Evolutionary conservation across 1,140 invertebrate genomes (phyloP), one percentile per base, ranked within the genome.

Genomic region (Drosophila kohkoa): DNA sequence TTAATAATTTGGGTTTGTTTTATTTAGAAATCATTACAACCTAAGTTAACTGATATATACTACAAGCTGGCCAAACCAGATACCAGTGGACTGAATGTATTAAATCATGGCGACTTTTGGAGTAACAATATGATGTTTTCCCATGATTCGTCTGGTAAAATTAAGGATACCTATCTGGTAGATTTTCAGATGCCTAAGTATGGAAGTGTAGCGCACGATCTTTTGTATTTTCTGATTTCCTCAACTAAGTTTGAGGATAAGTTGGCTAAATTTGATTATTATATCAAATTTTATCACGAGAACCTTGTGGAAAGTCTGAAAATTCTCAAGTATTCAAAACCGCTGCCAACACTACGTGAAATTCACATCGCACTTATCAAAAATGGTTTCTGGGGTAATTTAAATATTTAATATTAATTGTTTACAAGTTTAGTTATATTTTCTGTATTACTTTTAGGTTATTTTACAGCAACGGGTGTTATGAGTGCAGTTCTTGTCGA

Each of bases 51-150:
- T 1, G 90, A 88, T 32, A 49, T 73, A 55, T 25, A 77, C 1
- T 75, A 60, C 1, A 64, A 75, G 38, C 10, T 77, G 13, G 10
- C 32, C 10, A 57, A 78, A 1, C 5, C 64, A 0, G 77, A 94
- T 41, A 62, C 91, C 0, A 92, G 93, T 10, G 93, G 93, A 5
- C 95, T 95, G 59, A 93, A 94, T 74, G 95, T 95, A 0, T 82
- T 96, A 1, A 94, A 94, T 78, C 95, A 96, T 59, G 95, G 95
- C 2, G 95, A 96, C 79, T 93, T 93, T 8, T 92, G 91, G 91
- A 79, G 75, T 0, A 92, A 93, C 52, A 93, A 96, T 75, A 94
- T 96, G 85, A 86, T 96, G 75, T 95, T 95, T 79, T 92, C 93
- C n/a, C 95, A 95, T 71, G 91, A 94, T 71, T 75, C 69, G 0